Evolutionary conservation across 2,888 invertebrate genomes (phyloP).

Genomic region (Drosophila tanythrix): DNA sequence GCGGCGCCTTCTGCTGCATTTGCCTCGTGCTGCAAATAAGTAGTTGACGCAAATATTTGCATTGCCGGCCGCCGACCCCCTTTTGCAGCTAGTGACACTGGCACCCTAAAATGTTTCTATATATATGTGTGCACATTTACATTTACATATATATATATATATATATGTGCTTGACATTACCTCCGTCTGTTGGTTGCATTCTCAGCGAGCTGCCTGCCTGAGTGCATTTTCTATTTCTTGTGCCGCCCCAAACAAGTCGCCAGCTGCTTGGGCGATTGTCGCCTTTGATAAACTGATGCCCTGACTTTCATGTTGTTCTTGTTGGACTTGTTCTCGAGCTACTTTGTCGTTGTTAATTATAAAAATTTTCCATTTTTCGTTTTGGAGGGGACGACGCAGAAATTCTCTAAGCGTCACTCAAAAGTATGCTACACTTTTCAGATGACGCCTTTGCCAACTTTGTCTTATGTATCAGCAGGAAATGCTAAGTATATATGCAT

Average conservation of each 20-base stretch:
- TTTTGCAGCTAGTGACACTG: constrained; percentile 45
- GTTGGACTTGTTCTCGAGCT: constrained; percentile 54
- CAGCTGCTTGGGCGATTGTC: constrained; percentile 60
- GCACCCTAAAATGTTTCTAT: constrained; percentile 64
- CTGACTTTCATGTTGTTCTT: constrained; percentile 50
- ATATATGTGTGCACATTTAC: constrained; percentile 7
- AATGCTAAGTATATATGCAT: constrained; percentile 33
- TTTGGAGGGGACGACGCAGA: constrained; percentile 23
- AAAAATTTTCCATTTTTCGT: constrained; percentile 68
- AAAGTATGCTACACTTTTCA: constrained; percentile 77
- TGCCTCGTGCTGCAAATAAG: constrained; percentile 39
- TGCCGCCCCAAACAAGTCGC: constrained; percentile 40
- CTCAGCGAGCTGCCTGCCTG: constrained; percentile 35
- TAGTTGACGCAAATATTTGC: constrained; percentile 80
- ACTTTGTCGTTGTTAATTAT: constrained; percentile 79
- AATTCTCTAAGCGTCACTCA: constrained; percentile 68
- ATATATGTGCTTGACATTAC: constrained; percentile 41
- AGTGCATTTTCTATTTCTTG: constrained; percentile 60
- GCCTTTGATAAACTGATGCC: constrained; percentile 75
- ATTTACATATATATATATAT: constrained; percentile 9
- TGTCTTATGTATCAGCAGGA: constrained; percentile 51
- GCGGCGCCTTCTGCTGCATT: neutral
- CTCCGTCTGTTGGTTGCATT: constrained; percentile 44
- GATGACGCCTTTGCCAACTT: constrained; percentile 66
- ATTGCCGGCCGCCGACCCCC: constrained; percentile 53